Percentiles rank a stretch among this genome's conserved stretches.
phyloP scores from a whole-genome alignment of 2,888 invertebrate species.

The Pammene fasciana region DNA sequence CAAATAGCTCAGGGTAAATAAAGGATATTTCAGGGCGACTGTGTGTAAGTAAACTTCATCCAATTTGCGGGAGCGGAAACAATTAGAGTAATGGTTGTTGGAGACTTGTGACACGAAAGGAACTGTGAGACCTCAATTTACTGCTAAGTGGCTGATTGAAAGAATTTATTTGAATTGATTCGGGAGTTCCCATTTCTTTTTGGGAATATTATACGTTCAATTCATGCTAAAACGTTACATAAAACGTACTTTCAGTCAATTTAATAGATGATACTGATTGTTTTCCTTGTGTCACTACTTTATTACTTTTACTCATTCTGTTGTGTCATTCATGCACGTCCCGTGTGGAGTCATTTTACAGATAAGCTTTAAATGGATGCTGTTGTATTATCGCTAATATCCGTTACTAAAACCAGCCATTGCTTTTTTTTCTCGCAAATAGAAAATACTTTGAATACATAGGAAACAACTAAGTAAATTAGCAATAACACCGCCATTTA shows the following conservation, averaged over 20 bases:
- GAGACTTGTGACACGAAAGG: slow-evolving; percentile 7
- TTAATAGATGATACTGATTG: background rate
- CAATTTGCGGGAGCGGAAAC: slow-evolving; percentile 27
- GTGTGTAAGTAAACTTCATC: slow-evolving; percentile 11
- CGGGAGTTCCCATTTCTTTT: slow-evolving; percentile 1
- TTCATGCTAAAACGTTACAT: background rate
- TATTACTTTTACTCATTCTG: background rate
- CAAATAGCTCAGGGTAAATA: slow-evolving; percentile 21
- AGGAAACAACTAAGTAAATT: too few species aligned
- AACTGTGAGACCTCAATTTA: slow-evolving; percentile 17
- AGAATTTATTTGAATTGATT: slow-evolving; percentile 4
- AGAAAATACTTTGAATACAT: too few species aligned
- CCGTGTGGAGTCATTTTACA: background rate
- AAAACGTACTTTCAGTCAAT: too few species aligned
- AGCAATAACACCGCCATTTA: too few species aligned
- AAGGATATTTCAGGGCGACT: background rate
- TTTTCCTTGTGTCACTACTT: background rate
- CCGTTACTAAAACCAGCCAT: slow-evolving; percentile 7
- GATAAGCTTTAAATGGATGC: slow-evolving; percentile 4
- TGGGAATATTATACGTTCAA: background rate
- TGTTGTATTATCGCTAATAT: slow-evolving; percentile 17
- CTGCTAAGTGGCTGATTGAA: slow-evolving; percentile 28
- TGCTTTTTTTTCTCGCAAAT: slow-evolving; percentile 12
- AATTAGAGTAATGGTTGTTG: slow-evolving; percentile 29
- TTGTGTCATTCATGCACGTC: background rate